Evolutionary conservation across 2,113 vertebrate species (phyloP), one percentile per base, ranked within the genome.

Genomic region (Thomomys bottae): DNA sequence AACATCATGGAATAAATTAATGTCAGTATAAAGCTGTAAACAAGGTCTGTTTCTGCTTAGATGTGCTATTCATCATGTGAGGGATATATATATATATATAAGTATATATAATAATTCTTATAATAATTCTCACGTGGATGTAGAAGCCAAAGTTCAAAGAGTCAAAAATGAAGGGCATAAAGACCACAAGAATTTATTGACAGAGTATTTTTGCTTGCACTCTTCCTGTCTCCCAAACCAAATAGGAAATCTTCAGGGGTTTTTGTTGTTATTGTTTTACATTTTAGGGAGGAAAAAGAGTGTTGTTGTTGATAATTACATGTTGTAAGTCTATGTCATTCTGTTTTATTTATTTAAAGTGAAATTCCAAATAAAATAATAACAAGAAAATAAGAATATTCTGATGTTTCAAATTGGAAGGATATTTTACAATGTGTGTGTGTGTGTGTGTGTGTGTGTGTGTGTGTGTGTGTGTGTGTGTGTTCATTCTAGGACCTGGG

Each of bases 191-290:
- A 40, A 42, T 45, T 61, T 94, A 32, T 84, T 42, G 10, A 67
- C 18, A 45, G 32, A 89, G 10, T 8, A 9, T 40, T 77, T 91
- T 78, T 49, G 3, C 38, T 21, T 38, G 70, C 11, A 34, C 90
- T 71, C 18, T 28, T 68, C 81, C 57, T 86, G 15, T 83, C 2
- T 86, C 57, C 11, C 54, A 83, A 94, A 73, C 26, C 54, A 91
- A 57, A 95, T 20, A 70, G 70, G 40, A 49, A 79, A 77, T 61
- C 54, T 87, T 88, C 64, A 40, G 89, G 70, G 66, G 28, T 49
- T 72, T 90, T 61, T 71, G 15, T n/a, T n/a, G n/a, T n/a, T n/a
- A n/a, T n/a, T n/a, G n/a, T n/a, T n/a, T 6, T 32, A 7, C 18
- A 34, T 61, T 8, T 32, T 12, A 28, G 34, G 40, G 2, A 6